Evolutionary conservation across 2,888 invertebrate genomes (phyloP).

Genomic region (Anodontia alba): DNA sequence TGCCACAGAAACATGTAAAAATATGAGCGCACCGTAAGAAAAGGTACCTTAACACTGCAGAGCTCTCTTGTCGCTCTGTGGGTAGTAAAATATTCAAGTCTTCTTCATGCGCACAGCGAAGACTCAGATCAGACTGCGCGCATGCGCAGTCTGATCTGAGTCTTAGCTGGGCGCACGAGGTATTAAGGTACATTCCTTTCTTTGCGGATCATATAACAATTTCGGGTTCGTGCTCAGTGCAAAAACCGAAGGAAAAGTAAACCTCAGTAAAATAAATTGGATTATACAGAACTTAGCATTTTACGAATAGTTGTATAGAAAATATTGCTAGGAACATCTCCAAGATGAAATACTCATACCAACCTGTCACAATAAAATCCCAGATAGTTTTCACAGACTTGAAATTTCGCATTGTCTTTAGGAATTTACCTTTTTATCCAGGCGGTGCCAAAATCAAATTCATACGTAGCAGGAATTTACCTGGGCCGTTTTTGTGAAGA

Average conservation of each 20-base stretch:
- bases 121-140: no score
- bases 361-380: slow-evolving; percentile 48
- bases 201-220: no score
- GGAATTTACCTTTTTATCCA: slow-evolving; percentile 2
- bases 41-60: no score
- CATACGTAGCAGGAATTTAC: slow-evolving; percentile 12
- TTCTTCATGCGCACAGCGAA: no score
- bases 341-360: slow-evolving; percentile 45
- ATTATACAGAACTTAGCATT: slow-evolving; percentile 37
- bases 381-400: slow-evolving; percentile 49
- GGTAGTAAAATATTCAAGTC: no score
- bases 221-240: neutral
- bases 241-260: neutral
- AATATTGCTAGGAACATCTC: slow-evolving; percentile 17
- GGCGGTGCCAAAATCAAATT: slow-evolving; percentile 16
- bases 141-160: no score
- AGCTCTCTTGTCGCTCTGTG: no score
- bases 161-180: no score
- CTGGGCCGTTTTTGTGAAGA: neutral
- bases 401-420: slow-evolving; percentile 13
- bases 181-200: no score
- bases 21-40: no score
- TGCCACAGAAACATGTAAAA: no score
- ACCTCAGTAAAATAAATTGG: slow-evolving; percentile 31
- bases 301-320: slow-evolving; percentile 28